Evolutionary conservation across 2,797 vertebrate genomes (phyloP).

Genomic region (Characodon lateralis): DNA sequence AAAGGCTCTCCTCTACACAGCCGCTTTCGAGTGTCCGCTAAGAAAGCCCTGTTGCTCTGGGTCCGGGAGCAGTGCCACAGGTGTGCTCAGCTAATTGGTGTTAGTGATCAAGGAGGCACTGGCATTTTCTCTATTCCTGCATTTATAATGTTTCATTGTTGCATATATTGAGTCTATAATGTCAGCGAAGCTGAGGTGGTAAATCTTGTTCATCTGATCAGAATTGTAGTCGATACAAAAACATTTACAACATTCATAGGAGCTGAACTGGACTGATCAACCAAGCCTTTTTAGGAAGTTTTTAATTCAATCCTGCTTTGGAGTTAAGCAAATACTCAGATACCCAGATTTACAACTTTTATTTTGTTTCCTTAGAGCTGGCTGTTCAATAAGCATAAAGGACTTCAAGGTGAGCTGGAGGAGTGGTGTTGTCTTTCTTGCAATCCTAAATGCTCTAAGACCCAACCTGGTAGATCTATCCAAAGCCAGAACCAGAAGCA

Average conservation of each 20-base stretch:
- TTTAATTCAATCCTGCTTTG: not conserved
- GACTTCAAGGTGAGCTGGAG: constrained; percentile 95
- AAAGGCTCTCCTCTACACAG: constrained; percentile 80
- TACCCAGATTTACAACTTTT: not conserved
- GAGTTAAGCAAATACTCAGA: not conserved
- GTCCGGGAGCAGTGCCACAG: constrained; percentile 89
- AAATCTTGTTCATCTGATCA: not conserved
- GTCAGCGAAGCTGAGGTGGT: not conserved
- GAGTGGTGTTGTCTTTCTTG: constrained; percentile 90
- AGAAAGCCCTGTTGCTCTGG: constrained; percentile 93
- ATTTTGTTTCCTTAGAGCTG: constrained; percentile 62
- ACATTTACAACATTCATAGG: not conserved
- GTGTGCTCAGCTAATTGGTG: constrained; percentile 47
- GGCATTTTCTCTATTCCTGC: not conserved
- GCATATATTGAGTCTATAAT: not conserved
- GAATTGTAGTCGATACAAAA: not conserved
- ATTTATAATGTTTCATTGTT: not conserved
- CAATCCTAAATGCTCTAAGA: constrained; percentile 86
- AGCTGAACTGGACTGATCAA: not conserved
- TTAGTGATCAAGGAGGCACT: not conserved
- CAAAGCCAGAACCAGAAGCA: constrained; percentile 83
- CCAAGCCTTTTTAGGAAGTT: not conserved
- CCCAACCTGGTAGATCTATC: constrained; percentile 88
- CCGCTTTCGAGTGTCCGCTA: constrained; percentile 89
- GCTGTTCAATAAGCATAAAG: constrained; percentile 81